These are phyloP conservation scores for Circus cinereus DNA, from an alignment of 2,797 vertebrate species.

Conservation along the genomic window DNA sequence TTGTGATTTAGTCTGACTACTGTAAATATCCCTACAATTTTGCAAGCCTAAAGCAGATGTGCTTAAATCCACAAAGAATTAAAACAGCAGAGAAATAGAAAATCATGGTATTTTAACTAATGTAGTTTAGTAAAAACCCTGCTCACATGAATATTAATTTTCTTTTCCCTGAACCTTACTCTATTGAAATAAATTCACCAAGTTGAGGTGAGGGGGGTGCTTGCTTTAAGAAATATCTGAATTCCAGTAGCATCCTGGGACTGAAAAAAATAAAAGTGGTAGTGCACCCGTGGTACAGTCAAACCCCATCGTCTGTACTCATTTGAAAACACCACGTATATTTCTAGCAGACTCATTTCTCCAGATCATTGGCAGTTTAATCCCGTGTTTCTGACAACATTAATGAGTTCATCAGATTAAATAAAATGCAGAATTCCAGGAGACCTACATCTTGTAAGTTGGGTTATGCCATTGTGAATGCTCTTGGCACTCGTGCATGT, in stretches of 20 bases:
- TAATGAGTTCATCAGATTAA: neutral
- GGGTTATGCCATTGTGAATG: accelerated
- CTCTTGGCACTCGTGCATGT: accelerated
- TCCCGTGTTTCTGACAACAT: neutral
- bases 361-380: neutral
- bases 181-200: neutral
- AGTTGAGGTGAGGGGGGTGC: neutral
- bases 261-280: neutral
- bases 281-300: accelerated
- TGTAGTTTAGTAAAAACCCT: neutral
- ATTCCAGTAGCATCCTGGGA: neutral
- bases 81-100: neutral
- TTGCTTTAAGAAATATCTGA: neutral
- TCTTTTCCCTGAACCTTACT: neutral
- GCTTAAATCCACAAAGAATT: neutral
- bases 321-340: neutral
- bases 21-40: neutral
- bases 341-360: neutral
- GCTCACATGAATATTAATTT: neutral
- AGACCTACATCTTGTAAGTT: neutral
- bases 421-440: neutral
- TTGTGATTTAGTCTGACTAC: neutral
- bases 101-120: accelerated
- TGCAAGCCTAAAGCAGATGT: neutral
- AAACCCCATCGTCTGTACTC: neutral